Evolutionary conservation across 2,888 invertebrate species (phyloP).

Genomic region (Mimumesa dahlbomi): DNA sequence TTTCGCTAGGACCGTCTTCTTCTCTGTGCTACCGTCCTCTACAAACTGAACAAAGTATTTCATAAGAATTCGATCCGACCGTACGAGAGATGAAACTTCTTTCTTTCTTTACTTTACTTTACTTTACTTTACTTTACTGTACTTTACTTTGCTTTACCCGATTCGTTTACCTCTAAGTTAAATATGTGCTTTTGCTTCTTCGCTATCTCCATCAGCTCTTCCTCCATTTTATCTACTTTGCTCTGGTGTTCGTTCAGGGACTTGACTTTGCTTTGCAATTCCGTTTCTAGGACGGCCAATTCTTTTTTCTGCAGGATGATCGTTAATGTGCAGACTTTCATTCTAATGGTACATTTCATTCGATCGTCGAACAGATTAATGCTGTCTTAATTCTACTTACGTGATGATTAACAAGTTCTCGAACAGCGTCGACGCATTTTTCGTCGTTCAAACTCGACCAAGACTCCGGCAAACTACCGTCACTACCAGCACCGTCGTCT

Average conservation of each 20-base stretch:
- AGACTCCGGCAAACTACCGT: slow-evolving; percentile 75
- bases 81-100: too few relatives aligned
- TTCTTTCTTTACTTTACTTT: too few relatives aligned
- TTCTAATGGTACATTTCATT: slow-evolving; percentile 2
- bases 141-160: too few relatives aligned
- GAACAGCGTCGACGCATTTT: slow-evolving; percentile 84
- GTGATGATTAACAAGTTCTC: slow-evolving; percentile 87
- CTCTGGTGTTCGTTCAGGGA: slow-evolving; percentile 84
- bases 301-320: slow-evolving; percentile 84
- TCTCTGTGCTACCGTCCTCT: slow-evolving; percentile 71
- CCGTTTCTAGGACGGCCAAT: slow-evolving; percentile 86
- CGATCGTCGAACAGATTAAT: background rate
- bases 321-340: background rate
- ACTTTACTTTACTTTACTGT: too few relatives aligned
- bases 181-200: slow-evolving; percentile 82
- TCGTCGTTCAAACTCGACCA: slow-evolving; percentile 82
- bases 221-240: slow-evolving; percentile 87
- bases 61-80: too few relatives aligned
- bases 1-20: slow-evolving; percentile 80
- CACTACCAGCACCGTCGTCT: slow-evolving; percentile 74
- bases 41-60: too few relatives aligned
- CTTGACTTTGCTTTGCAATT: slow-evolving; percentile 85
- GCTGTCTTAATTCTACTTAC: slow-evolving; percentile 81
- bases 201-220: slow-evolving; percentile 85
- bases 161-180: slow-evolving; percentile 69